Base-by-base conservation (phyloP, 2,888 invertebrate species). In the Andrena minutula region DNA sequence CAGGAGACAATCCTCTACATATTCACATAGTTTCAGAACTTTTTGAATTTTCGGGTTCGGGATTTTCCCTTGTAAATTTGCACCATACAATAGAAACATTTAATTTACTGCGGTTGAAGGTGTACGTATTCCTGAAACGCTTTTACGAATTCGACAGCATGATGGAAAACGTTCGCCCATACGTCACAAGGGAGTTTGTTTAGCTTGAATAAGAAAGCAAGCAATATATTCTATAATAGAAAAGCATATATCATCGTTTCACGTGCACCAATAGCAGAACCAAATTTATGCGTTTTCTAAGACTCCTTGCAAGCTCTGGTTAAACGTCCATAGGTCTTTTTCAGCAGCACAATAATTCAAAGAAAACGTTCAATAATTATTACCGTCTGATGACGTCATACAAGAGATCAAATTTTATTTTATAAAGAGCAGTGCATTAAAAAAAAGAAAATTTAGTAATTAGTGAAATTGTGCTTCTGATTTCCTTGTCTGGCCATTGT, bases 191-290 rank as follows among this genome's bases (percentile, higher is more conserved):
- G 12, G 32, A 72, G 60, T 63, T 61, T 75, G 66, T 63, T 68
- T 61, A 66, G 65, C 60, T 26, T 28, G 61, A 78, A 60, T 74
- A 53, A 53, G 66, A 61, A 75, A 63, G 30, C 41, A 12, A 56
- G 68, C 35, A 75, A 78, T 75, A 41, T 51, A 77, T 66, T 78
- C 63, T 66, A 56, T 26, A 58, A 64, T 76, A 51, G 49, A 49
- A 35, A 79, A 58, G 70, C 69, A 76, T 76, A 68, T 75, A 68
- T 78, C 61, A 78, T 35, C 41, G 51, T 65, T 41, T 66, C 65
- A 61, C 30, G 49, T 65, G 16, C 64, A 16, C 12, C 20, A 23
- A 30, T 32, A 30, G 12, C 16, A 30, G 2, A 12, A 66, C 32
- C 7, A 16, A 68, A 78, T 78, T 78, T 78, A 78, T 78, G 68